Percentiles rank a stretch among this genome's conserved stretches.
phyloP scores from a whole-genome alignment of 1,140 invertebrate species.

The Aphaenogaster ashmeadi region DNA sequence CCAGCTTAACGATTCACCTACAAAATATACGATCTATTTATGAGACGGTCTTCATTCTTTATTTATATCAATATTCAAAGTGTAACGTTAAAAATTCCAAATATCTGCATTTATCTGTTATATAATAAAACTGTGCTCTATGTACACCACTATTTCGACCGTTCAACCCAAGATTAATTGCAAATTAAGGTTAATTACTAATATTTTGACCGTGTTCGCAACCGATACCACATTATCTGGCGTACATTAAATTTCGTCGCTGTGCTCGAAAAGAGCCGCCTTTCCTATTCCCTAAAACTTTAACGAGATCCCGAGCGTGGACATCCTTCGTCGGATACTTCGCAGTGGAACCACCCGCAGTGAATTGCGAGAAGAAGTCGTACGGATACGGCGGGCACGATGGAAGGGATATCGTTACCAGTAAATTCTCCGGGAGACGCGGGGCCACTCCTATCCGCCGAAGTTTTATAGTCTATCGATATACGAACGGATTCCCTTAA shows the following conservation, averaged over 20 bases:
- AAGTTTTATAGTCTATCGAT: constrained; percentile 81
- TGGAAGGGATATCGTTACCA: constrained; percentile 75
- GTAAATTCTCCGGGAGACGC: constrained; percentile 77
- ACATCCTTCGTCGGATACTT: constrained; percentile 55
- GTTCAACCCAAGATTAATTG: background rate
- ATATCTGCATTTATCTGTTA: background rate
- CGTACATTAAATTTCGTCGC: constrained; percentile 12
- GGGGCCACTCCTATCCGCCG: constrained; percentile 18
- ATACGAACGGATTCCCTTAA: constrained; percentile 79
- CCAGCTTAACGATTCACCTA: no score
- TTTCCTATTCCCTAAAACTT: constrained; percentile 65
- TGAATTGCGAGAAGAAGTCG: constrained; percentile 64
- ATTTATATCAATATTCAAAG: background rate
- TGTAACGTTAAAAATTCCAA: background rate
- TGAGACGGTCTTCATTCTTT: background rate
- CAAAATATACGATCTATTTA: background rate
- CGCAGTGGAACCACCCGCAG: constrained; percentile 39
- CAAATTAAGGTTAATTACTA: background rate
- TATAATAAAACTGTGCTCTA: background rate
- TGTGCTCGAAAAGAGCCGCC: background rate
- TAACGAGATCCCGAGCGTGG: constrained; percentile 69
- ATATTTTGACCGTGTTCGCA: background rate
- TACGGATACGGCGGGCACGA: constrained; percentile 51
- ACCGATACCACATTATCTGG: background rate
- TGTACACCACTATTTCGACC: no score